Conservation (phyloP, 2,113 vertebrate genomes). For the Bubo scandiacus region DNA sequence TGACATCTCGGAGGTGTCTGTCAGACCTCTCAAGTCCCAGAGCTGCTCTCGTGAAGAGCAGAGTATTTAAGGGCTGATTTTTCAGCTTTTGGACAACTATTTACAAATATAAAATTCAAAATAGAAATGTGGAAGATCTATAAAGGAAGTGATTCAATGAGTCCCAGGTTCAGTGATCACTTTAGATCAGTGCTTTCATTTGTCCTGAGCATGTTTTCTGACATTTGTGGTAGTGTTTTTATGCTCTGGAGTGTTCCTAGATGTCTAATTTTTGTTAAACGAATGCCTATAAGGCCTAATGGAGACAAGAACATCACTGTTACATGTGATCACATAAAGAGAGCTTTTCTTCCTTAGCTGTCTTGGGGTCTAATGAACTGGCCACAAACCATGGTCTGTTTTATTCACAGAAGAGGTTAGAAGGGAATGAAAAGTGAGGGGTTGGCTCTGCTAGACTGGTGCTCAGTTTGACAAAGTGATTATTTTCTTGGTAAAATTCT, state of each 20-base stretch:
- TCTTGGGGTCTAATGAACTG: background rate
- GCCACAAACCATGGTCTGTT: rapidly evolving
- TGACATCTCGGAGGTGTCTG: rapidly evolving
- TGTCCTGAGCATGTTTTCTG: background rate
- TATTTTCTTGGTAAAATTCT: background rate
- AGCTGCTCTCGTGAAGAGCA: rapidly evolving
- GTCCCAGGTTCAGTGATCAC: rapidly evolving
- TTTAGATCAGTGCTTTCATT: rapidly evolving
- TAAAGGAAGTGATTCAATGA: background rate
- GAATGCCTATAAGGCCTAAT: background rate
- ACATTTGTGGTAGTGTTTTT: rapidly evolving
- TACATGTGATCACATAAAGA: rapidly evolving
- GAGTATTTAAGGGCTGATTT: rapidly evolving
- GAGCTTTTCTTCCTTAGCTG: background rate
- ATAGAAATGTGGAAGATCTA: rapidly evolving
- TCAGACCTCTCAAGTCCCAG: rapidly evolving
- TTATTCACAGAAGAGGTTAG: background rate
- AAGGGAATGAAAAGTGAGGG: background rate
- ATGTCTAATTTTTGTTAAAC: background rate
- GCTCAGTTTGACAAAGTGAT: background rate
- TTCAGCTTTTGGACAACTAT: rapidly evolving
- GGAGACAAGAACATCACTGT: background rate
- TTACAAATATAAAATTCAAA: rapidly evolving
- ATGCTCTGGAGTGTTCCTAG: background rate
- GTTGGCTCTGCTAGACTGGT: background rate